Evolutionary conservation across 2,797 vertebrate species (phyloP).

Genomic region (Carcharodon carcharias): DNA sequence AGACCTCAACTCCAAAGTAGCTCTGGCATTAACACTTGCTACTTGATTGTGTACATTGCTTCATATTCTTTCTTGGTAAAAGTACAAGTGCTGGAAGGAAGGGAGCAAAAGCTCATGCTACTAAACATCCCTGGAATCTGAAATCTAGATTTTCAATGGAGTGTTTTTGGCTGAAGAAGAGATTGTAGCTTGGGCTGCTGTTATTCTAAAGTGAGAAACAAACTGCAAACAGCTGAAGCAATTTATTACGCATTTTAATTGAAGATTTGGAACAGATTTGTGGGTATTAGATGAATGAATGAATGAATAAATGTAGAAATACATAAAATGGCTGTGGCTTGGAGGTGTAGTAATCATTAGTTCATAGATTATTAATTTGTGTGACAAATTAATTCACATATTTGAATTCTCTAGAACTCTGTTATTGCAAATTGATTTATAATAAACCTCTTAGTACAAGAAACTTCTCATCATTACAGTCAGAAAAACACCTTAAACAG

Average conservation of each 20-base stretch:
- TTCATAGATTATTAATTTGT: background rate
- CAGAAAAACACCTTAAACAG: background rate
- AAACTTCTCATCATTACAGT: background rate
- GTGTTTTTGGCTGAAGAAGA: background rate
- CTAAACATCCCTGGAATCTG: background rate
- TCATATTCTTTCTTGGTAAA: background rate
- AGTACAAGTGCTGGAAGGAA: background rate
- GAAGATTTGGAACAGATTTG: background rate
- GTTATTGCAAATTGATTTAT: background rate
- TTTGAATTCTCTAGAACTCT: background rate
- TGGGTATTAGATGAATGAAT: slow-evolving; percentile 14
- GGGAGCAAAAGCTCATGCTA: background rate
- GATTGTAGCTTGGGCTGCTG: background rate
- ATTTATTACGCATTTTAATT: slow-evolving; percentile 27
- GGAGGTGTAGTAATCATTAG: background rate
- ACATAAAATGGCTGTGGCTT: background rate
- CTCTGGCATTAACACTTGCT: slow-evolving; percentile 24
- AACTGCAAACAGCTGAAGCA: background rate
- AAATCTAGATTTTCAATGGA: background rate
- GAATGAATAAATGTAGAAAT: background rate
- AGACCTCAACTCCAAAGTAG: background rate
- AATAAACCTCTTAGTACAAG: background rate
- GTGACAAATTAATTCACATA: background rate
- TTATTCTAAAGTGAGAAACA: slow-evolving; percentile 5
- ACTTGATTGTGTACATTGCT: background rate